These are phyloP conservation scores for Passer montanus DNA, from an alignment of 2,113 vertebrate species.

Conservation along the genomic window DNA sequence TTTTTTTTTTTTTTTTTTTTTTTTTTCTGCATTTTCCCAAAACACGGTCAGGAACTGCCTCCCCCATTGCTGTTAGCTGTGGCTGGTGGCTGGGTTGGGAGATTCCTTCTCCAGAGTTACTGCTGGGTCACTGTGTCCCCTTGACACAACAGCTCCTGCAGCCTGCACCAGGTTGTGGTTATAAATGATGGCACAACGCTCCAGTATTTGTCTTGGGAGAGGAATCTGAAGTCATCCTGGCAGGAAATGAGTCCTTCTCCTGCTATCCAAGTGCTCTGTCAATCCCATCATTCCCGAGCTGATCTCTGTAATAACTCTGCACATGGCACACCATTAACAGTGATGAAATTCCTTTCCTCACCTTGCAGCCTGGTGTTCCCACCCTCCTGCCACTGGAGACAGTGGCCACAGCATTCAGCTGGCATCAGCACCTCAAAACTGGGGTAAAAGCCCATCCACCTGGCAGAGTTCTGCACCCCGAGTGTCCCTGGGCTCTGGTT, in stretches of 20 bases:
- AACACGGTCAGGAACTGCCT: neutral
- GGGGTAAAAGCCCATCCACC: neutral
- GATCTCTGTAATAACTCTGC: neutral
- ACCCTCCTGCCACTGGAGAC: neutral
- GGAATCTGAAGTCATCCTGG: neutral
- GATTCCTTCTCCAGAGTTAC: neutral
- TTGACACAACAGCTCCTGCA: rapidly evolving
- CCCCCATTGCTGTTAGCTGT: neutral
- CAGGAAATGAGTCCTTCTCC: neutral
- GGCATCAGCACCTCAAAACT: neutral
- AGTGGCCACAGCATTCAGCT: neutral
- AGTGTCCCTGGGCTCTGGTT: neutral
- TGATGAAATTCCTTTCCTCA: neutral
- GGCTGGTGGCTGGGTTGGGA: neutral
- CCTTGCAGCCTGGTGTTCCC: neutral
- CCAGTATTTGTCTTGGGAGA: neutral
- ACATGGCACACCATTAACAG: neutral
- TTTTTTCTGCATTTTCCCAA: neutral
- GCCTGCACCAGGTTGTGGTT: neutral
- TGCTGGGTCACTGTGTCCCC: neutral
- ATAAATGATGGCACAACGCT: neutral
- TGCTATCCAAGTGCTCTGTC: neutral
- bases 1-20: neutral
- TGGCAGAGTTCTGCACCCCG: neutral
- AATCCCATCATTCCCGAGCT: neutral